Base-by-base conservation (phyloP, 2,888 invertebrate genomes). In the Catocala nupta region DNA sequence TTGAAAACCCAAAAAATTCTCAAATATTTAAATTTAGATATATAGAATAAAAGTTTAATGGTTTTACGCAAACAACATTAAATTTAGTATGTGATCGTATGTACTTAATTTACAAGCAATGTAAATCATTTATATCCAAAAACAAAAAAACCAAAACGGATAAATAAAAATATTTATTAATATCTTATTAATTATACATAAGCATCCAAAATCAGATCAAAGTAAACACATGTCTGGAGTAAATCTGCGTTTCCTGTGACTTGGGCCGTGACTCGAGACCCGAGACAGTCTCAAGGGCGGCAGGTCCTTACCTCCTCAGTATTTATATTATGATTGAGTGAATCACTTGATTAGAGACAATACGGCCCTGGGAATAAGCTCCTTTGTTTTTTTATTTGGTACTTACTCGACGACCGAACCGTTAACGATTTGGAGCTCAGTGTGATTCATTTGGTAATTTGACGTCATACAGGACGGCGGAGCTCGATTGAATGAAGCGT, bases 301-400 rank as follows among this genome's bases (percentile, higher is more conserved):
- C 12, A 74, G 81, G 78, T 78, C 79, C 62, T 81, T 70, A 78
- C 68, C 67, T 64, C 59, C 52, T 53, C 55, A 43, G 56, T 72
- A 70, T 69, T 68, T 74, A 74, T 73, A 70, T 74, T 76, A 77
- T 76, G 68, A 70, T 70, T 71, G 71, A 73, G 67, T 82, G 78
- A 81, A 77, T 81, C 80, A 81, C 77, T 78, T 67, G 73, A 83
- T 81, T 79, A 77, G 71, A 71, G 70, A 79, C 73, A 75, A 75
- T 68, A 63, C 62, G 55, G 11, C 13, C 60, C 71, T 68, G 69
- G 53, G 55, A 13, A 69, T 62, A 71, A 70, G 62, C 42, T 63
- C n/a, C 62, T 66, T 75, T 71, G 68, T 74, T 75, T 70, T 71
- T 77, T 70, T 25, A 51, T 59, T 65, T 63, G 68, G 1, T 39